Evolutionary conservation across 2,888 invertebrate species (phyloP).

Genomic region (Odontomyia ornata): DNA sequence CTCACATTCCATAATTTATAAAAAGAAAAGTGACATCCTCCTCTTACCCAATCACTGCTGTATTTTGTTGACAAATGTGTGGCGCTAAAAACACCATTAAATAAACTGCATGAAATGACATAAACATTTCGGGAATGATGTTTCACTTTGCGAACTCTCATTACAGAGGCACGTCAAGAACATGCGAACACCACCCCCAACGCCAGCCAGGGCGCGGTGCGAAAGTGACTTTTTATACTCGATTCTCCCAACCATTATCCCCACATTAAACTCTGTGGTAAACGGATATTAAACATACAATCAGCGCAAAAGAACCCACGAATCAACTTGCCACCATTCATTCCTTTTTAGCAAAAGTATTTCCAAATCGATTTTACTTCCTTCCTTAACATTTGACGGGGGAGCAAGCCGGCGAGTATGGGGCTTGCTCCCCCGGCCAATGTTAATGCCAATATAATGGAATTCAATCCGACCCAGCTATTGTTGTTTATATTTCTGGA

Average conservation of each 20-base stretch:
- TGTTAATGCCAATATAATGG: conserved; percentile 21
- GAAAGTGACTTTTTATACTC: not conserved
- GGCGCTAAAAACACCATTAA: conserved; percentile 6
- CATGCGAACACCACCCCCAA: not conserved
- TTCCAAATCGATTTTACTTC: conserved; percentile 7
- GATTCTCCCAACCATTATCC: not conserved
- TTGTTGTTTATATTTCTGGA: conserved; percentile 24
- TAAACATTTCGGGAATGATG: not conserved
- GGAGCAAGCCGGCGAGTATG: too few species aligned
- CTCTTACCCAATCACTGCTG: too few species aligned
- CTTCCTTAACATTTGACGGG: too few species aligned
- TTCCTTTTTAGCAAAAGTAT: not conserved
- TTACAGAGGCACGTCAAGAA: not conserved
- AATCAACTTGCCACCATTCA: too few species aligned
- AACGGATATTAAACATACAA: too few species aligned
- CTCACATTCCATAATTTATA: too few species aligned
- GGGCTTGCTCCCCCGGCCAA: not conserved
- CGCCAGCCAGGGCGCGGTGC: not conserved
- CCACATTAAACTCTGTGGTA: too few species aligned
- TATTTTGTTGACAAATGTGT: not conserved
- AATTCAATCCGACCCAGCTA: conserved; percentile 20
- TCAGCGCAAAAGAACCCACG: not conserved
- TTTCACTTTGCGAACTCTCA: not conserved
- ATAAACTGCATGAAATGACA: not conserved
- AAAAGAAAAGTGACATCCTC: too few species aligned